phyloP scores from a whole-genome alignment of 2,113 vertebrate genomes.

The Labeo catla region DNA sequence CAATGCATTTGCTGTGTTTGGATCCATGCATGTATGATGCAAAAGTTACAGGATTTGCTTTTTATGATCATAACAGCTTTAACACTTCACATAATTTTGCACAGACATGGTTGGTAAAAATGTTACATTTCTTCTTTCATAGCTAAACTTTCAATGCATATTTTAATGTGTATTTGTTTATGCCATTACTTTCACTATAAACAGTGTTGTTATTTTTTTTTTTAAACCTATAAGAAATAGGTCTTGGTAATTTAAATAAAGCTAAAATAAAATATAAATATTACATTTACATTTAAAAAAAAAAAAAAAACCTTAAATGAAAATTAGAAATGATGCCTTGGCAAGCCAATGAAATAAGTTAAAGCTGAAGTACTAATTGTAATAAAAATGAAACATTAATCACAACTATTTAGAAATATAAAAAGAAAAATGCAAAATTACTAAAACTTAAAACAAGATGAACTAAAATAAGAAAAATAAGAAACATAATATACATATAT shows the following conservation, averaged over 20 bases:
- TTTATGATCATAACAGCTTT: neutral
- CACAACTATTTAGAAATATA: neutral
- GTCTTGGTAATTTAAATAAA: neutral
- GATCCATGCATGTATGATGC: neutral
- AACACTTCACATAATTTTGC: neutral
- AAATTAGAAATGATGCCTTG: neutral
- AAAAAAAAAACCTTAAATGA: neutral
- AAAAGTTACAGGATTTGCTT: neutral
- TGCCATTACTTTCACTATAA: neutral
- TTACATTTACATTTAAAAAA: too few relatives aligned
- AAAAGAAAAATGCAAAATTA: neutral
- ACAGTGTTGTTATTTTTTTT: neutral
- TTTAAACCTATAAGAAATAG: too few relatives aligned
- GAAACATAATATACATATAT: too few relatives aligned
- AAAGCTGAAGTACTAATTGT: neutral
- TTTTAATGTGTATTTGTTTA: neutral
- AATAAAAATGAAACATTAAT: neutral
- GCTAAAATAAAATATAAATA: neutral
- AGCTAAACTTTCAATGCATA: neutral
- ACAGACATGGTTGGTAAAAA: neutral
- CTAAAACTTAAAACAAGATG: neutral
- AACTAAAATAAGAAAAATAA: too few relatives aligned
- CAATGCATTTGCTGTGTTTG: neutral
- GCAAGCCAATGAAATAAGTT: neutral
- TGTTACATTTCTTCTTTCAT: neutral